Base-by-base conservation (phyloP, 2,888 invertebrate species). In the Allolobophora icterica region DNA sequence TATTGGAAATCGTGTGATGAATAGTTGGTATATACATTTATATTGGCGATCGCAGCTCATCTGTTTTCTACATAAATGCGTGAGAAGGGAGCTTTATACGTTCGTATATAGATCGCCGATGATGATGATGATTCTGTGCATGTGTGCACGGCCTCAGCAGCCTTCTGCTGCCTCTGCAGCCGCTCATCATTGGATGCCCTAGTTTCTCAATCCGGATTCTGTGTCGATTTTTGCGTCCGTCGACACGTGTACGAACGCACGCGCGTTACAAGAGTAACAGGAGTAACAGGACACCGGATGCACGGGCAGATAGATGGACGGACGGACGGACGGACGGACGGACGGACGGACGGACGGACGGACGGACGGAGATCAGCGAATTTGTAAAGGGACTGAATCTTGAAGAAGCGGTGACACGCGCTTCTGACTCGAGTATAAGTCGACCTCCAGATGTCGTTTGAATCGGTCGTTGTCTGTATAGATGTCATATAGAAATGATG, bases 121-220 rank as follows among this genome's bases (percentile, higher is more conserved):
- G 30, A 11, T 58, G 58, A 30, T 58, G 58, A n/a, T 71, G 71
- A 71, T 71, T 71, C 71, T 71, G n/a, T 71, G 71, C 71, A 71
- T 71, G 30, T 71, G 71, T 13, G 71, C 52, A 24, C 52, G 21
- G 24, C 71, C 6, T 71, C n/a, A 5, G 15, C 71, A n/a, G 30
- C 30, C n/a, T n/a, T 11, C 30, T 17, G 30, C 71, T 0, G 71
- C n/a, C 71, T 11, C n/a, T 11, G 71, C 0, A 4, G 30, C 3
- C 30, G 71, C 71, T n/a, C 71, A 71, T 71, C 71, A 71, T n/a
- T 71, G 71, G 52, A 71, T 71, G 71, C 71, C 71, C 71, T 71
- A 71, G 71, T 71, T 52, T n/a, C 71, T 71, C 30, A 71, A 71
- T 71, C 71, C 71, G 71, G n/a, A 71, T 71, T 71, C 30, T 71